A percentile compares a stretch with the other conserved stretches of the same genome.
phyloP scores from a whole-genome alignment of 1,140 invertebrate species.

The Zaprionus kolodkinae region DNA sequence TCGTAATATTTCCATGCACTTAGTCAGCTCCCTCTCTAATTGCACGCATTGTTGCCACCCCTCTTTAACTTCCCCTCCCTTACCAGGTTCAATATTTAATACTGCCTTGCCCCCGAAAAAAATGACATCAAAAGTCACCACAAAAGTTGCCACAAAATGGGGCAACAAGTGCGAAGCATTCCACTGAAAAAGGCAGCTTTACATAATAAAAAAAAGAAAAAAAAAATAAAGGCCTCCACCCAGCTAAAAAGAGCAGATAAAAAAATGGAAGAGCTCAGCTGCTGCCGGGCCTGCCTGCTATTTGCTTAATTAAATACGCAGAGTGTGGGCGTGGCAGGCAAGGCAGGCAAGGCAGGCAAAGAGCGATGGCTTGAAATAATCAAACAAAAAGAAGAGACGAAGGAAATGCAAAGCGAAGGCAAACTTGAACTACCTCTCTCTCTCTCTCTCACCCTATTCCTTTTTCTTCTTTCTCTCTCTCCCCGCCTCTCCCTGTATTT shows the following conservation, averaged over 20 bases:
- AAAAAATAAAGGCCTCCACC: not conserved
- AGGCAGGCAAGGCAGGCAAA: not conserved
- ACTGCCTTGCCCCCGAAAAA: not conserved
- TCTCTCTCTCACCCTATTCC: not conserved
- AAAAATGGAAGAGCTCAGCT: constrained; percentile 33
- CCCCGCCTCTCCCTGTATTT: constrained; percentile 28
- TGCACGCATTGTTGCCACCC: not conserved
- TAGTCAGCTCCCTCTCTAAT: not conserved
- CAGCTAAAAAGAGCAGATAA: constrained; percentile 7
- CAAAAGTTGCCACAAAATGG: constrained; percentile 60
- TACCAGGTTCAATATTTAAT: constrained; percentile 1
- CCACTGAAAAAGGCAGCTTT: constrained; percentile 12
- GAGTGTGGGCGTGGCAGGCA: constrained; percentile 42
- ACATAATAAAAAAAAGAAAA: constrained; percentile 33
- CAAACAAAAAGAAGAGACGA: constrained; percentile 36
- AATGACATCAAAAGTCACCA: constrained; percentile 20
- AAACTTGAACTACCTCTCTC: not conserved
- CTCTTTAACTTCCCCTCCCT: not conserved
- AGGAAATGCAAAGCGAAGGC: constrained; percentile 5
- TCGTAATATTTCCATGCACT: not conserved
- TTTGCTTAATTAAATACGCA: constrained; percentile 78
- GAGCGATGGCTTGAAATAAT: constrained; percentile 60
- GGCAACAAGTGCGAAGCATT: constrained; percentile 59
- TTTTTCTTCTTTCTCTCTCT: not conserved
- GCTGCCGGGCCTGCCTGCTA: constrained; percentile 50